Evolutionary conservation across 2,888 invertebrate genomes (phyloP).

Genomic region (Drosophila setosimentum): DNA sequence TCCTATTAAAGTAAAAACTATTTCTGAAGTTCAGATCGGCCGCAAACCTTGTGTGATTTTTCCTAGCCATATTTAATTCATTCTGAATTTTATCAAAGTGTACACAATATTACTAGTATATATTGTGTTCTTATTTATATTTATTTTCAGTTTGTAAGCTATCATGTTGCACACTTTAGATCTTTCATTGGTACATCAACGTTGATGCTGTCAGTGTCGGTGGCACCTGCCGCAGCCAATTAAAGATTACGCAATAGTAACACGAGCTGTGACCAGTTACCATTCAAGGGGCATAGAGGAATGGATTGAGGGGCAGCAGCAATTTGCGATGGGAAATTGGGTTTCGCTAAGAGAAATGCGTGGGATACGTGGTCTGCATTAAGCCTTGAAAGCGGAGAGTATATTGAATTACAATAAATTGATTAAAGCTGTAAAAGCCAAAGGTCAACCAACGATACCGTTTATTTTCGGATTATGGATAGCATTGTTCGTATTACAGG

Average conservation of each 20-base stretch:
- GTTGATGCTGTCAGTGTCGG: slow-evolving; percentile 30
- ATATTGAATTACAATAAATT: slow-evolving; percentile 33
- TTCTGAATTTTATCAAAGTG: not conserved
- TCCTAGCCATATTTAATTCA: not conserved
- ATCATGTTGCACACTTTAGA: slow-evolving; percentile 28
- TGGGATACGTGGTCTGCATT: slow-evolving; percentile 19
- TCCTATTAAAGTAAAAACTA: not conserved
- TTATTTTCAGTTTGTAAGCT: not conserved
- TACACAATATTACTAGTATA: not conserved
- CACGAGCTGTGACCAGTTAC: slow-evolving; percentile 54
- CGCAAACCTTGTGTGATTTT: not conserved
- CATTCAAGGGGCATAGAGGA: not conserved
- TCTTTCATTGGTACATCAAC: slow-evolving; percentile 11
- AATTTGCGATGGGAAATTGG: slow-evolving; percentile 48
- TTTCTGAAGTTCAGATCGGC: not conserved
- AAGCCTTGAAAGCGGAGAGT: slow-evolving; percentile 1
- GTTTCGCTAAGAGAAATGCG: slow-evolving; percentile 34
- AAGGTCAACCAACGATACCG: slow-evolving; percentile 23
- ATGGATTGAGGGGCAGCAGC: slow-evolving; percentile 26
- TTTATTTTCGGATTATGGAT: not conserved
- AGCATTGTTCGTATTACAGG: not conserved
- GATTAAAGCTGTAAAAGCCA: slow-evolving; percentile 19
- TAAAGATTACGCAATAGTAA: slow-evolving; percentile 32
- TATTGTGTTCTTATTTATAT: not conserved
- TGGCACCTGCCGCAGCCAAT: slow-evolving; percentile 35